Evolutionary conservation across 2,888 invertebrate genomes (phyloP).

Genomic region (Ceraclea dissimilis): DNA sequence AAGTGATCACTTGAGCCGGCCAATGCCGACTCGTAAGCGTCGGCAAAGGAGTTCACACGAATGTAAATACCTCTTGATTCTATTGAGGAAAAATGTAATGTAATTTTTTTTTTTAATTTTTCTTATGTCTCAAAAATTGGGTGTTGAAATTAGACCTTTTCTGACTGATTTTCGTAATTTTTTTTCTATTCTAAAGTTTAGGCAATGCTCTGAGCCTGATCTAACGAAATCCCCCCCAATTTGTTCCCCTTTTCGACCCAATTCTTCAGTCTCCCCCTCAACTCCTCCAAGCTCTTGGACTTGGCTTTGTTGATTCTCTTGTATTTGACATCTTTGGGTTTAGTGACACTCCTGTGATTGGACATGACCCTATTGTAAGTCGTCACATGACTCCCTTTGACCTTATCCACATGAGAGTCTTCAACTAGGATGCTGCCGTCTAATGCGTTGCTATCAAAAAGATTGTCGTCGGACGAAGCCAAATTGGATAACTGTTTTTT

Average conservation of each 20-base stretch:
- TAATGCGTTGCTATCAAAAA: slow-evolving; percentile 23
- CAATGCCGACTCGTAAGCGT: no score
- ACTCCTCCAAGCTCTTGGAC: slow-evolving; percentile 79
- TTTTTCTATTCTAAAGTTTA: no score
- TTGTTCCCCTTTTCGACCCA: slow-evolving; percentile 78
- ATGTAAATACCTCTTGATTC: no score
- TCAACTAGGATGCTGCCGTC: slow-evolving; percentile 32
- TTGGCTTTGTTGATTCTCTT: slow-evolving; percentile 86
- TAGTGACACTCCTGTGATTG: slow-evolving; percentile 82
- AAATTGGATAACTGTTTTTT: slow-evolving; percentile 43
- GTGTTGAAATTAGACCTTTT: no score
- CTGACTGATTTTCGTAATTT: no score
- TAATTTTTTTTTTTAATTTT: no score
- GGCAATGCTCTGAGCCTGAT: slow-evolving; percentile 42
- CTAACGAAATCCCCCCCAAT: slow-evolving; percentile 57
- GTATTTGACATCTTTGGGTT: slow-evolving; percentile 86
- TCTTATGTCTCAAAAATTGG: no score
- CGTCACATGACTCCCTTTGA: slow-evolving; percentile 53
- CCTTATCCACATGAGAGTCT: slow-evolving; percentile 36
- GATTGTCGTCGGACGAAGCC: slow-evolving; percentile 24
- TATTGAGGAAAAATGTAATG: no score
- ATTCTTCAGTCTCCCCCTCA: slow-evolving; percentile 73
- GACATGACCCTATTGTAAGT: slow-evolving; percentile 84
- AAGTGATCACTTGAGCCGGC: no score
- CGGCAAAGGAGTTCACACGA: no score